phyloP scores from a whole-genome alignment of 2,113 vertebrate species.

The Chascanopsetta lugubris region DNA sequence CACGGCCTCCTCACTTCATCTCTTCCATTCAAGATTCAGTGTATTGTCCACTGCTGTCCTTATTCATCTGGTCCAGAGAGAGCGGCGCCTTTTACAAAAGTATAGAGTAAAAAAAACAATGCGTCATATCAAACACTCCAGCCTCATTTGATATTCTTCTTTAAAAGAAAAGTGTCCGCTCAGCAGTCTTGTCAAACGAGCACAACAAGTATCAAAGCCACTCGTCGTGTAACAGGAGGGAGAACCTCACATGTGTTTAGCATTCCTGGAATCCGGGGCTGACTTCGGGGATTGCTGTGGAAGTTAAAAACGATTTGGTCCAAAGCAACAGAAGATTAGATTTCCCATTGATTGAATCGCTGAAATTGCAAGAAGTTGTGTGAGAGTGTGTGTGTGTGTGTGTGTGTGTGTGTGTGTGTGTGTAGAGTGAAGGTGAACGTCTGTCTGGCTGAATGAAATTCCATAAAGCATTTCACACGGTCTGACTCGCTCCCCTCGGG shows the following conservation, averaged over 20 bases:
- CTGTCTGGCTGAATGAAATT: slow-evolving; percentile 31
- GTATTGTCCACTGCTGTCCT: slow-evolving; percentile 8
- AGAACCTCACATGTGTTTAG: slow-evolving; percentile 49
- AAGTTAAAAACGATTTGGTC: slow-evolving; percentile 70
- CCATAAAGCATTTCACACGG: slow-evolving; percentile 33
- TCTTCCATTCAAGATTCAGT: slow-evolving; percentile 42
- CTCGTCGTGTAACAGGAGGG: slow-evolving; percentile 57
- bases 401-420: not conserved
- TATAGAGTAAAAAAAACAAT: not conserved
- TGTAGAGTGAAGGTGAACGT: not conserved
- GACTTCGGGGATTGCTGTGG: slow-evolving; percentile 57
- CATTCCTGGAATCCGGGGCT: slow-evolving; percentile 68
- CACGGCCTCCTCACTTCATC: slow-evolving; percentile 37
- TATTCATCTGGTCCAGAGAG: slow-evolving; percentile 24
- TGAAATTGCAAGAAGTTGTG: slow-evolving; percentile 15
- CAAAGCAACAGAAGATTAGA: slow-evolving; percentile 60
- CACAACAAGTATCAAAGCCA: slow-evolving; percentile 58
- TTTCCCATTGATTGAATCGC: slow-evolving; percentile 45
- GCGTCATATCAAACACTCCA: slow-evolving; percentile 47
- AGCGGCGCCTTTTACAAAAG: slow-evolving; percentile 25
- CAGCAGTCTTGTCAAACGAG: slow-evolving; percentile 61
- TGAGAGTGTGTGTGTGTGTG: not conserved
- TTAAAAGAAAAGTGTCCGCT: slow-evolving; percentile 61
- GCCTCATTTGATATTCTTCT: slow-evolving; percentile 68
- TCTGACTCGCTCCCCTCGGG: slow-evolving; percentile 13